Evolutionary conservation across 2,888 invertebrate genomes (phyloP).

Genomic region (Sipha maydis): DNA sequence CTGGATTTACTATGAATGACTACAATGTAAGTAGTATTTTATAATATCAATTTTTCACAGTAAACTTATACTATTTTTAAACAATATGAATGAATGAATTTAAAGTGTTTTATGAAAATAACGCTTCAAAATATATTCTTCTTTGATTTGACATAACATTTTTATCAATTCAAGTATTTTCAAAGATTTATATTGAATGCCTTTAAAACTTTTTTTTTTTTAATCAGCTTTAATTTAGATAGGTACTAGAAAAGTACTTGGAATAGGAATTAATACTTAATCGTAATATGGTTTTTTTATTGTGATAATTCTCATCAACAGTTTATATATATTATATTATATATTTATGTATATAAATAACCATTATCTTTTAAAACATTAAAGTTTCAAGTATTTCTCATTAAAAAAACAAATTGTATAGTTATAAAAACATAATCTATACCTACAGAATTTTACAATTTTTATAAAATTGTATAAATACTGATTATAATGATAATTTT

Average conservation of each 20-base stretch:
- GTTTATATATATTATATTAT: no score
- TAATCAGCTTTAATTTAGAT: not conserved
- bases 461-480: not conserved
- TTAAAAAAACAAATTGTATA: not conserved
- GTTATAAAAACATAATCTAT: not conserved
- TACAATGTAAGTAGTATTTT: constrained; percentile 77
- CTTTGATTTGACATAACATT: not conserved
- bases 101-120: not conserved
- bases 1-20: constrained; percentile 72
- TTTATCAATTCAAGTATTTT: constrained; percentile 39
- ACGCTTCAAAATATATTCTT: not conserved
- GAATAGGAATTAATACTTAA: constrained; percentile 16
- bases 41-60: not conserved
- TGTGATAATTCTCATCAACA: not conserved
- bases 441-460: not conserved
- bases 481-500: not conserved
- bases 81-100: constrained; percentile 9
- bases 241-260: not conserved
- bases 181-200: not conserved
- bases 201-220: not conserved
- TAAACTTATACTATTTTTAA: not conserved
- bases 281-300: not conserved
- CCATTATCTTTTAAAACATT: constrained; percentile 37
- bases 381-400: constrained; percentile 12
- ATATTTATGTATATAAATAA: not conserved